Evolutionary conservation across 2,113 vertebrate species (phyloP), one percentile per base, ranked within the genome.

Genomic region (Tachysurus vachellii): DNA sequence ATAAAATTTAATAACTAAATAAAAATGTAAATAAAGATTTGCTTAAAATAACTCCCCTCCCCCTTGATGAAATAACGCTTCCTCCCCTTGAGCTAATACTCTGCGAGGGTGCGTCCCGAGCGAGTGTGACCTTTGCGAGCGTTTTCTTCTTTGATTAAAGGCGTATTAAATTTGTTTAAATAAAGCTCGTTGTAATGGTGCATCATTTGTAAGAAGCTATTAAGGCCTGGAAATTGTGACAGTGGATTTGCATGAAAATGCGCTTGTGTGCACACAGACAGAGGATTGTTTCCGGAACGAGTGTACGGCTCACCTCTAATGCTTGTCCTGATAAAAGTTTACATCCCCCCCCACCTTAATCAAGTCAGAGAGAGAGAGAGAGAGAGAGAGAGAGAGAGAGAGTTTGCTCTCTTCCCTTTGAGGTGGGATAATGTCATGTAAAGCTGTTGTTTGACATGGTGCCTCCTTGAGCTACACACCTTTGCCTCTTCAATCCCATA

Each of bases 101-200:
- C 96, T 95, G 96, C 96, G 96, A 96, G 96, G 96, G 95, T 96
- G 95, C 96, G 95, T 95, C 96, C 95, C 95, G 80, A 94, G 96
- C 95, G 95, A 96, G 95, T 96, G 96, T 99, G 98, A 99, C 98
- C 98, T 99, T 80, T 99, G 96, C 96, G 97, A 97, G 98, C 96
- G 95, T 96, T 97, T 95, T 97, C 96, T 94, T 95, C 96, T 96
- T 99, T 99, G 98, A 99, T 99, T 99, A 99, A 99, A 99, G 97
- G 97, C 97, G 96, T 98, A 98, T 99, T 99, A 99, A 98, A 99
- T 99, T 98, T 99, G 98, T 99, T 99, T 99, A 98, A 99, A 99
- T 99, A 99, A 99, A 99, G 97, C 97, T 97, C 96, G 96, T 97
- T 99, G 97, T 99, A 99, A 99, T 99, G 97, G 97, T 96, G 98